Evolutionary conservation across 2,888 invertebrate genomes (phyloP).

Genomic region (Lycaena phlaeas): DNA sequence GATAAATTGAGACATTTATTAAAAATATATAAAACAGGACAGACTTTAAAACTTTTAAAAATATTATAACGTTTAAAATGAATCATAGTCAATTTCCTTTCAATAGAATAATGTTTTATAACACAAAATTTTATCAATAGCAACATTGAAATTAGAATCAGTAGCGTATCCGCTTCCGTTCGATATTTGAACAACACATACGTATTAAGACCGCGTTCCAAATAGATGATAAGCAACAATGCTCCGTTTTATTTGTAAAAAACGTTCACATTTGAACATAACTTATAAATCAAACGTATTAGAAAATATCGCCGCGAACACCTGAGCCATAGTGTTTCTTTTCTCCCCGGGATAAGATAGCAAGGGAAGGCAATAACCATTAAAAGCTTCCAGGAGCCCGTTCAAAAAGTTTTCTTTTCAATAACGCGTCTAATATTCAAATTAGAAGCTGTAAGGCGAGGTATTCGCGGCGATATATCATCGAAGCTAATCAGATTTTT

Average conservation of each 20-base stretch:
- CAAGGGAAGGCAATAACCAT: slow-evolving; percentile 63
- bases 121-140: slow-evolving; percentile 66
- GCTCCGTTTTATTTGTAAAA: slow-evolving; percentile 15
- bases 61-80: slow-evolving; percentile 30
- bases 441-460: slow-evolving; percentile 63
- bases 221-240: slow-evolving; percentile 48
- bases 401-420: slow-evolving; percentile 68
- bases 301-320: slow-evolving; percentile 24
- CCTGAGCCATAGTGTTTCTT: slow-evolving; percentile 34
- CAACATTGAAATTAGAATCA: slow-evolving; percentile 70
- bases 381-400: slow-evolving; percentile 61
- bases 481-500: slow-evolving; percentile 63
- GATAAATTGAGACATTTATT: no score
- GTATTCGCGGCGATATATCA: slow-evolving; percentile 65
- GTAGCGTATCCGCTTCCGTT: slow-evolving; percentile 71
- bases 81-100: slow-evolving; percentile 66
- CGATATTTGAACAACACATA: slow-evolving; percentile 58
- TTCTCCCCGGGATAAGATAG: slow-evolving; percentile 35
- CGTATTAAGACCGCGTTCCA: slow-evolving; percentile 60
- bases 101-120: slow-evolving; percentile 53
- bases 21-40: no score
- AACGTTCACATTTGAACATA: slow-evolving; percentile 7
- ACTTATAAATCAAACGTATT: slow-evolving; percentile 6
- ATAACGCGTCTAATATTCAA: slow-evolving; percentile 73
- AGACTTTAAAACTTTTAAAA: no score